Evolutionary conservation across 2,113 vertebrate genomes (phyloP), one percentile per base, ranked within the genome.

Genomic region (Xiphias gladius): DNA sequence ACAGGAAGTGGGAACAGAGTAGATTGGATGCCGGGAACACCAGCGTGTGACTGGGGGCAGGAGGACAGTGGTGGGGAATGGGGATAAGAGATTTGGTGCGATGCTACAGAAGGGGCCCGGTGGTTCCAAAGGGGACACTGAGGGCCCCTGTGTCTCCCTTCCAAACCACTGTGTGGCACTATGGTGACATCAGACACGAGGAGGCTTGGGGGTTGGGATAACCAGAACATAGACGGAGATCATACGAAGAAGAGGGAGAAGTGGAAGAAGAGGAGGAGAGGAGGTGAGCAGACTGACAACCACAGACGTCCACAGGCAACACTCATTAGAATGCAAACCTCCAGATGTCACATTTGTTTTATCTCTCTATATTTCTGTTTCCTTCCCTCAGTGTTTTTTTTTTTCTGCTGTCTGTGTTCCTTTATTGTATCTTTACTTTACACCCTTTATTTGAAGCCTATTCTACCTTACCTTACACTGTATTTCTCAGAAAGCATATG

Each of bases 111-210:
- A 80, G 70, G 87, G 83, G 82, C 85, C 81, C 82, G 89, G 92
- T 94, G 92, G 93, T 94, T 94, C 91, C 91, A 94, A 94, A 94
- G 94, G 93, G 84, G 94, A 94, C 94, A 96, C 94, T 80, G 93
- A 95, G 94, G 94, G 94, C 93, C 91, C 84, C 87, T 37, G 95
- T 94, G 93, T 93, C 95, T 91, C 92, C 92, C 88, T 94, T 94
- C 91, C 89, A 93, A 94, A 96, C 95, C 93, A 94, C 91, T 88
- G 82, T 83, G 86, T 90, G 89, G 84, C 82, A 71, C 89, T 90
- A 91, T 65, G 74, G 85, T 76, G 66, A 88, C 82, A 86, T 80
- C 20, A 73, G 66, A 89, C 76, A 89, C 48, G 19, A 74, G 85
- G 85, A 82, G 70, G 73, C 55, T 86, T 71, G 24, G 74, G 57